Conservation (phyloP, 2,113 vertebrate genomes). For the Heterotis niloticus region DNA sequence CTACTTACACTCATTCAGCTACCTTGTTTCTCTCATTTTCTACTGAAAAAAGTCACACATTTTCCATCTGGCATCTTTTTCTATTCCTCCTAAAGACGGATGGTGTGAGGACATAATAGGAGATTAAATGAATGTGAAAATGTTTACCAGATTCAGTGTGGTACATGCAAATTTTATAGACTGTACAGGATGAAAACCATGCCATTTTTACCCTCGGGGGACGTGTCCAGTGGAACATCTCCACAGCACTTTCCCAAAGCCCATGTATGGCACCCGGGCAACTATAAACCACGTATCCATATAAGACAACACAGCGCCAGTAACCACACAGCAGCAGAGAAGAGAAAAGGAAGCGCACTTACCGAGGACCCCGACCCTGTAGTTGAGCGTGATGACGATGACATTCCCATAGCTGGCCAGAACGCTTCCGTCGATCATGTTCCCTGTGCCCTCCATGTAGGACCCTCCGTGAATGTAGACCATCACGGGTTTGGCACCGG, state of each 20-base stretch:
- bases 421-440: slow-evolving; percentile 98
- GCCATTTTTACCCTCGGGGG: neutral
- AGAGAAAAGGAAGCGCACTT: slow-evolving; percentile 46
- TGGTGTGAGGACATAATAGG: neutral
- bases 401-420: slow-evolving; percentile 98
- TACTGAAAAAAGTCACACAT: neutral
- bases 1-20: slow-evolving; percentile 41
- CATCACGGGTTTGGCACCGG: slow-evolving; percentile 98
- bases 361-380: slow-evolving; percentile 96
- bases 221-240: neutral
- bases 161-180: too few species aligned
- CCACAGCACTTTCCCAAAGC: neutral
- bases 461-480: slow-evolving; percentile 98
- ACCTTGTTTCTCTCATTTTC: slow-evolving; percentile 25
- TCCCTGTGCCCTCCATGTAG: slow-evolving; percentile 98
- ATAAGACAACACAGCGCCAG: neutral
- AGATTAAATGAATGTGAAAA: neutral
- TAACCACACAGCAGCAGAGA: neutral
- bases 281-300: neutral
- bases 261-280: neutral
- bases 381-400: slow-evolving; percentile 98
- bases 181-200: too few species aligned
- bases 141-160: too few species aligned
- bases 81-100: neutral
- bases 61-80: neutral